Conservation (phyloP, 2,888 invertebrate species). For the Helicoverpa assulta region DNA sequence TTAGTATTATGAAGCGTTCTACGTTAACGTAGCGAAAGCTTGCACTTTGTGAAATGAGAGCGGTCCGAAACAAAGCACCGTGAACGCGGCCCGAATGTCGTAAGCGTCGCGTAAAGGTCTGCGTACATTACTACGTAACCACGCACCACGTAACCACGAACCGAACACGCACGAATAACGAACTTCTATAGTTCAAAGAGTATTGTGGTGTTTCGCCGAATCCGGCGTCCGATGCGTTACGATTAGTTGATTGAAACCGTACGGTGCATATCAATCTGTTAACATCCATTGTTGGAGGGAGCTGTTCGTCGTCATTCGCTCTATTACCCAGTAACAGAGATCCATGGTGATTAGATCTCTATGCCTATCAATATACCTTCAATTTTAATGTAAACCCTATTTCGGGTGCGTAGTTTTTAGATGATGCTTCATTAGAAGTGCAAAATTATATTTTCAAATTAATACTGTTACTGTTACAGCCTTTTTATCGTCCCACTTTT, state of each 20-base stretch:
- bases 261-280: conserved; percentile 15
- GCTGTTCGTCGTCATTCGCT: not conserved
- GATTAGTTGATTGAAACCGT: conserved; percentile 46
- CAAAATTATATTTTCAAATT: too few species aligned
- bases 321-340: conserved; percentile 5
- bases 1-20: conserved; percentile 78
- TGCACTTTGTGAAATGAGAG: conserved; percentile 85
- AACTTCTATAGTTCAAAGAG: conserved; percentile 15
- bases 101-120: conserved; percentile 72
- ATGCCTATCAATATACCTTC: not conserved
- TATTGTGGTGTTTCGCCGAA: conserved; percentile 7
- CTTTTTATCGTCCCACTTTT: too few species aligned
- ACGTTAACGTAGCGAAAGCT: conserved; percentile 80
- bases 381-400: too few species aligned
- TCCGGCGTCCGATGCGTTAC: not conserved
- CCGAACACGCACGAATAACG: conserved; percentile 4
- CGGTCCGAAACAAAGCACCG: conserved; percentile 77
- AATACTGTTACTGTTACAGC: too few species aligned
- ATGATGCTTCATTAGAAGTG: too few species aligned
- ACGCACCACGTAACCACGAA: conserved; percentile 37
- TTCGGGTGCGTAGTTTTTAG: too few species aligned
- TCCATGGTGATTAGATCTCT: not conserved
- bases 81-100: conserved; percentile 76
- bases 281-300: conserved; percentile 5
- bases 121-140: conserved; percentile 21